phyloP scores from a whole-genome alignment of 1,140 invertebrate genomes.

The Xylocopa sonorina region DNA sequence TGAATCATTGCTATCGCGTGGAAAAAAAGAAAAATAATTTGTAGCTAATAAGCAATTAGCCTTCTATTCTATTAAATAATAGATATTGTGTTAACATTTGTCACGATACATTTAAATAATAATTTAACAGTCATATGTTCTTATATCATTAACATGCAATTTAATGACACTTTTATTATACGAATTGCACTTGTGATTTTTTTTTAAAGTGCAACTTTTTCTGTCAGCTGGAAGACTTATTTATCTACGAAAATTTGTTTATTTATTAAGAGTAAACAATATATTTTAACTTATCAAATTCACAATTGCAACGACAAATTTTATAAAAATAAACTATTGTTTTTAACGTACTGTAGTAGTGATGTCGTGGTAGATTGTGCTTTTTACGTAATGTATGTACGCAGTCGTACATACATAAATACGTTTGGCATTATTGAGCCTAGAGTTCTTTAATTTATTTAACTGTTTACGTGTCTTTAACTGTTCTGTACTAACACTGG shows the following conservation, averaged over 20 bases:
- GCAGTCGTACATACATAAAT: neutral
- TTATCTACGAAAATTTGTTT: no score
- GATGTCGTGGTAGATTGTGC: neutral
- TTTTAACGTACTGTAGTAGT: neutral
- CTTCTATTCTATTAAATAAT: no score
- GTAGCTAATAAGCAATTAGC: neutral
- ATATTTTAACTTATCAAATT: neutral
- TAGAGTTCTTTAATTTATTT: conserved; percentile 8
- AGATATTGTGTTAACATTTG: no score
- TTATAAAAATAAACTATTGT: neutral
- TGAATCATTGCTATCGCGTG: neutral
- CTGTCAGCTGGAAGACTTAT: no score
- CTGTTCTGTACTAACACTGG: neutral
- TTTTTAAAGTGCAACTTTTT: neutral
- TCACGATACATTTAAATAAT: no score
- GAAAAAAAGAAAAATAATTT: neutral
- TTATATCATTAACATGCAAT: neutral
- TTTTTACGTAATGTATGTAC: no score
- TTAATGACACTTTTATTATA: neutral
- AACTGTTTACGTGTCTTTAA: neutral
- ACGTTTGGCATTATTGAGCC: neutral
- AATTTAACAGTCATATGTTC: no score
- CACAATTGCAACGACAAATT: neutral
- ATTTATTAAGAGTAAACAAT: no score
- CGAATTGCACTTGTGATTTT: neutral